These are phyloP conservation scores for Phyllotreta striolata DNA, from an alignment of 2,888 invertebrate species.

Conservation along the genomic window DNA sequence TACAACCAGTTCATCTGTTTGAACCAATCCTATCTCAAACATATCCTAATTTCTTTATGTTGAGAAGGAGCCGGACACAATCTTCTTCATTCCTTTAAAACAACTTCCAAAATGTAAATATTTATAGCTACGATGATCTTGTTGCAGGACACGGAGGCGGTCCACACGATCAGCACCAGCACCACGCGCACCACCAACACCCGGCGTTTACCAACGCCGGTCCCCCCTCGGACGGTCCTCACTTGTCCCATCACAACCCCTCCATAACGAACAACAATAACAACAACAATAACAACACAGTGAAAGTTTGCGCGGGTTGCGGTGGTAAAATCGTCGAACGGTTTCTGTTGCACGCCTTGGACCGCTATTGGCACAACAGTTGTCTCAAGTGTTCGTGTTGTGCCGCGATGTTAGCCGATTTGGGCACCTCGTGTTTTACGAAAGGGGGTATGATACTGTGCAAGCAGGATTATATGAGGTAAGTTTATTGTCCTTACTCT, in stretches of 20 bases:
- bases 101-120: neutral
- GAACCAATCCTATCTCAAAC: no score
- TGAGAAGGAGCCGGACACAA: no score
- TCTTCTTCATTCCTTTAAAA: no score
- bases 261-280: constrained; percentile 64
- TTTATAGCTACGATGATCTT: constrained; percentile 3
- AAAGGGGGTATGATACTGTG: constrained; percentile 94
- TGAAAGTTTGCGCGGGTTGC: constrained; percentile 90
- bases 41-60: no score
- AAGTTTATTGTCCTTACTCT: constrained; percentile 58
- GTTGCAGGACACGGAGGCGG: constrained; percentile 58
- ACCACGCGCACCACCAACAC: constrained; percentile 61
- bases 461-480: constrained; percentile 95
- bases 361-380: constrained; percentile 95
- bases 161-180: constrained; percentile 57
- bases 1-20: no score
- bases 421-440: constrained; percentile 91
- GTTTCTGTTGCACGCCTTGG: constrained; percentile 89
- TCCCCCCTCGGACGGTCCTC: constrained; percentile 60
- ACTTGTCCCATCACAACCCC: constrained; percentile 66
- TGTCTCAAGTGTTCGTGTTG: constrained; percentile 95
- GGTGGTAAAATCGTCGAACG: constrained; percentile 91
- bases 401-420: constrained; percentile 87
- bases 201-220: constrained; percentile 63
- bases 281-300: constrained; percentile 65